Evolutionary conservation across 1,140 invertebrate genomes (phyloP).

Genomic region (Polypedilum vanderplanki): DNA sequence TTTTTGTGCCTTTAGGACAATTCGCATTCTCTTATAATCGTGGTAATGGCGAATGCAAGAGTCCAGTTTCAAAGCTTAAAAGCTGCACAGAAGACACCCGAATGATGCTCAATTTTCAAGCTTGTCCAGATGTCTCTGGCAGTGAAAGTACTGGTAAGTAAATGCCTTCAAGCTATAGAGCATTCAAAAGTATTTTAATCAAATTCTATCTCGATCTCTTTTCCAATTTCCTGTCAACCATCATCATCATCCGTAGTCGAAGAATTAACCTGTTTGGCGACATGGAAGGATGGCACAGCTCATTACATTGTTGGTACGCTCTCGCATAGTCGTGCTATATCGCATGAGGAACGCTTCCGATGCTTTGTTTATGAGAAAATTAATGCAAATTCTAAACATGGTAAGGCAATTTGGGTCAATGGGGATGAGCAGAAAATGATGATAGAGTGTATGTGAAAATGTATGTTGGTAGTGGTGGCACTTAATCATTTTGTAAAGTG

Average conservation of each 20-base stretch:
- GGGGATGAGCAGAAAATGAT: neutral
- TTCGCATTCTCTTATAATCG: slow-evolving; percentile 58
- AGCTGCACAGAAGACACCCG: slow-evolving; percentile 74
- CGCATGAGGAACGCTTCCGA: slow-evolving; percentile 76
- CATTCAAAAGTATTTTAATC: slow-evolving; percentile 14
- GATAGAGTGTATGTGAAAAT: neutral
- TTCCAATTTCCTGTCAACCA: neutral
- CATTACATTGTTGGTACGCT: slow-evolving; percentile 69
- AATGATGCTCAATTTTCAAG: slow-evolving; percentile 72
- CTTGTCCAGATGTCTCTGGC: slow-evolving; percentile 71
- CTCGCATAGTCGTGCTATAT: slow-evolving; percentile 61
- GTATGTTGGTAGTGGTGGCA: neutral
- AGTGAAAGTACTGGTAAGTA: slow-evolving; percentile 60
- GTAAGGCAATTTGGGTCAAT: slow-evolving; percentile 5
- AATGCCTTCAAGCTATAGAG: neutral
- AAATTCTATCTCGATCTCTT: neutral
- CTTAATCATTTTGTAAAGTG: slow-evolving; percentile 19
- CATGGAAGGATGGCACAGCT: slow-evolving; percentile 78
- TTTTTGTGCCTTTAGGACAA: slow-evolving; percentile 39
- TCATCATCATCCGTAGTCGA: slow-evolving; percentile 55
- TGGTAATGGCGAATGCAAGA: slow-evolving; percentile 65
- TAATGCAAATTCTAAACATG: slow-evolving; percentile 33
- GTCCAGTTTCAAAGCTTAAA: slow-evolving; percentile 68
- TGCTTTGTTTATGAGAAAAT: slow-evolving; percentile 79
- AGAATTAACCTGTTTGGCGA: slow-evolving; percentile 71